Percentiles rank a stretch among this genome's conserved stretches.
phyloP scores from a whole-genome alignment of 2,888 invertebrate genomes.

The Sialis lutaria region DNA sequence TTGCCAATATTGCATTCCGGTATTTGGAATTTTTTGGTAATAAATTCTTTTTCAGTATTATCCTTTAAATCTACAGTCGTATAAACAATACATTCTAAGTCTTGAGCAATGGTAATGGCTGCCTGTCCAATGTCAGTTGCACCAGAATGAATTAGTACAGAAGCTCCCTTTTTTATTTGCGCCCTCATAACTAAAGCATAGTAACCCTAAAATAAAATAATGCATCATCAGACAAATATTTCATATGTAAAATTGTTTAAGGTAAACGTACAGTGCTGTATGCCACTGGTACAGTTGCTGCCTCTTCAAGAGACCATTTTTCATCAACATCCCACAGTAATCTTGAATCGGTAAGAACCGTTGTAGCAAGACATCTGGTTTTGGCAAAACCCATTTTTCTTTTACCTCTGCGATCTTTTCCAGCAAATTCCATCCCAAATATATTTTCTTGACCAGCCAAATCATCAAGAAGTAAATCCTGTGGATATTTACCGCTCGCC shows the following conservation, averaged over 20 bases:
- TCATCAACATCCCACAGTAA: constrained; percentile 37
- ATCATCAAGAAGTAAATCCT: constrained; percentile 8
- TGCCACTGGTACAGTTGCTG: constrained; percentile 44
- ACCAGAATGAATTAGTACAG: constrained; percentile 73
- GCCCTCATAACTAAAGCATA: constrained; percentile 47
- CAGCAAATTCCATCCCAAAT: background rate
- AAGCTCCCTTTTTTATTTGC: constrained; percentile 55
- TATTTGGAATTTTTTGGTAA: background rate
- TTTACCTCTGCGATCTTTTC: constrained; percentile 15
- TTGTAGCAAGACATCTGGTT: constrained; percentile 31
- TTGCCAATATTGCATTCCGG: background rate
- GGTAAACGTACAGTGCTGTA: constrained; percentile 34
- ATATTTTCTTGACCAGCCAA: constrained; percentile 1
- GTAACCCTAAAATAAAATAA: constrained; percentile 9
- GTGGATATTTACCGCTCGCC: background rate
- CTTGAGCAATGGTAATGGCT: constrained; percentile 40
- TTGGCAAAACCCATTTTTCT: constrained; percentile 27
- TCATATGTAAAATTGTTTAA: too few species aligned
- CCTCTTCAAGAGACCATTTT: constrained; percentile 41
- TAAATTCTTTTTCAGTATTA: background rate
- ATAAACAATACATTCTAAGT: constrained; percentile 36
- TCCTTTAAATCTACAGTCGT: constrained; percentile 35
- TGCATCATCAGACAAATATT: constrained; percentile 18
- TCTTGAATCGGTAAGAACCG: constrained; percentile 27
- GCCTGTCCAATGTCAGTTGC: constrained; percentile 77